Conservation (phyloP, 2,797 vertebrate genomes). For the Sparus aurata region DNA sequence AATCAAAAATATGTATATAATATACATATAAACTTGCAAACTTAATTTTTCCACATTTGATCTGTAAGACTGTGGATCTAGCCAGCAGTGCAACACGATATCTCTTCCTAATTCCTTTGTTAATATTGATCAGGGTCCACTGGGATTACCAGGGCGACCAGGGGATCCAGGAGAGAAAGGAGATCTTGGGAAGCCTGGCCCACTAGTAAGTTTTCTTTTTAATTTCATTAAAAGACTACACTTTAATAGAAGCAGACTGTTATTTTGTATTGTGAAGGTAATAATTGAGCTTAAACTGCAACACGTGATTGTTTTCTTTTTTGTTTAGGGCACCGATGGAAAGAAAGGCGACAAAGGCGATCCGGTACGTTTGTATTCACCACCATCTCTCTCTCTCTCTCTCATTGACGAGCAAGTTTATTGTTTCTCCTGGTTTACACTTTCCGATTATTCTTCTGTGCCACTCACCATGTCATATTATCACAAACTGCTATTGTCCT, state of each 20-base stretch:
- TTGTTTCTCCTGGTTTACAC: constrained; percentile 36
- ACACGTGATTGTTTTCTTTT: constrained; percentile 29
- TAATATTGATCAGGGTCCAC: constrained; percentile 82
- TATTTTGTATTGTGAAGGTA: background rate
- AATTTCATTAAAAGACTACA: background rate
- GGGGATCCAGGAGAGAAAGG: constrained; percentile 89
- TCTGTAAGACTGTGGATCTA: too few species aligned
- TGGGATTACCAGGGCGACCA: constrained; percentile 88
- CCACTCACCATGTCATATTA: constrained; percentile 43
- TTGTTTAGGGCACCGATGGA: constrained; percentile 84
- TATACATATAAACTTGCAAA: background rate
- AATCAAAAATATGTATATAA: background rate
- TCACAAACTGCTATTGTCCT: constrained; percentile 35
- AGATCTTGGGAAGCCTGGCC: constrained; percentile 77
- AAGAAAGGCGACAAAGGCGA: constrained; percentile 89
- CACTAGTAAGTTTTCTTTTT: constrained; percentile 71
- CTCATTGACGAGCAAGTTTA: constrained; percentile 25
- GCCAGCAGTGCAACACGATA: too few species aligned
- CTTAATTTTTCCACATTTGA: background rate
- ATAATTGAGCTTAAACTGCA: background rate
- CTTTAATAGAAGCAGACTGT: background rate
- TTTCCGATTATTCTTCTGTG: constrained; percentile 47
- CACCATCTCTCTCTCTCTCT: constrained; percentile 9
- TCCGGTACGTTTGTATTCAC: constrained; percentile 79
- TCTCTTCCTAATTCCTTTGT: background rate